phyloP scores from a whole-genome alignment of 2,888 invertebrate species.

The Odontocolon sp. region DNA sequence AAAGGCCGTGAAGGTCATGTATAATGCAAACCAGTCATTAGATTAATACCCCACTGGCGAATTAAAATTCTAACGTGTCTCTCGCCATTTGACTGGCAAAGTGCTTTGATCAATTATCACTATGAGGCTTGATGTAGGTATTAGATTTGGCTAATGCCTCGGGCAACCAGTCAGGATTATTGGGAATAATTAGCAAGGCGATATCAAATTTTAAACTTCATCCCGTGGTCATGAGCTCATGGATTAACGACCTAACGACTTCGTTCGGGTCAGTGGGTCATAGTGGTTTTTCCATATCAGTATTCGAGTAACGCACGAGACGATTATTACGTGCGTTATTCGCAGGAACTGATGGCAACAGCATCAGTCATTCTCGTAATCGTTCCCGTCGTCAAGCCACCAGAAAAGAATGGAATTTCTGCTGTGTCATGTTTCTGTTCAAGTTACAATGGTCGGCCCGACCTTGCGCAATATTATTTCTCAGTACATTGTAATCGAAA shows the following conservation, averaged over 20 bases:
- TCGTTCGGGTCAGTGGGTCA: slow-evolving; percentile 50
- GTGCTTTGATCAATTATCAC: not conserved
- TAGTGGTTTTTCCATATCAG: slow-evolving; percentile 28
- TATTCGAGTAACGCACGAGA: not conserved
- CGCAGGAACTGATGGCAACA: slow-evolving; percentile 19
- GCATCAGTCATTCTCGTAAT: not conserved
- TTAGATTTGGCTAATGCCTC: not conserved
- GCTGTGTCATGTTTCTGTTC: slow-evolving; percentile 47
- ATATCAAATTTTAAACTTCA: not conserved
- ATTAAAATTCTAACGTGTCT: not conserved
- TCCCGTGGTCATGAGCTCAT: not conserved
- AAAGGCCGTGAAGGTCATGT: slow-evolving; percentile 30
- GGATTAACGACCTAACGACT: slow-evolving; percentile 43
- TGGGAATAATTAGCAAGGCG: not conserved
- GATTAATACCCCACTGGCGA: not conserved
- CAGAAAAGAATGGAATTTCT: not conserved
- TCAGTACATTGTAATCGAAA: slow-evolving; percentile 28
- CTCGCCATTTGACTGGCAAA: not conserved
- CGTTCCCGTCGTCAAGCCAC: not conserved
- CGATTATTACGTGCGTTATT: not conserved
- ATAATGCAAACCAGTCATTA: slow-evolving; percentile 5
- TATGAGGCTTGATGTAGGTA: not conserved
- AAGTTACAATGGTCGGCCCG: not conserved
- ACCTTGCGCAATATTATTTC: slow-evolving; percentile 40
- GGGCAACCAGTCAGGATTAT: not conserved